Evolutionary conservation across 2,113 vertebrate species (phyloP).

Genomic region (Gadus macrocephalus): DNA sequence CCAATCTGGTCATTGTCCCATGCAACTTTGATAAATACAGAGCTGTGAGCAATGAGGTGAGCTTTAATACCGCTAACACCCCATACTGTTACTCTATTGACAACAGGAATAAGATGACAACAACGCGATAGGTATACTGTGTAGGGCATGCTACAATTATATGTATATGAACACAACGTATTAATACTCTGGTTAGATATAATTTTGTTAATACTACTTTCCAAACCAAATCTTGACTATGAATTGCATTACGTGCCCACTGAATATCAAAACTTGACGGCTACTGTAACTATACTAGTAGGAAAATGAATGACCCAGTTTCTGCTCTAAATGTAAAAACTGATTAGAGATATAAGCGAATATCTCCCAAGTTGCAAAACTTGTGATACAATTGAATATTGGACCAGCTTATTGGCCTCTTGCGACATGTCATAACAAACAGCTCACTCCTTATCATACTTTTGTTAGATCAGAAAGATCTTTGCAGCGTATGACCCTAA

Average conservation of each 20-base stretch:
- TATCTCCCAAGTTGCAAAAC: too few relatives aligned
- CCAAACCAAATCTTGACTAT: neutral
- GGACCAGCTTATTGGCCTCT: neutral
- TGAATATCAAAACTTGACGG: neutral
- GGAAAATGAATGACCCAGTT: neutral
- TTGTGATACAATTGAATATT: too few relatives aligned
- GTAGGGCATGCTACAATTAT: neutral
- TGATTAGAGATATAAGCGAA: too few relatives aligned
- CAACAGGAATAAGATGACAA: neutral
- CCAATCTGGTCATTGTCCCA: slow-evolving; percentile 85
- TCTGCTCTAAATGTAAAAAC: too few relatives aligned
- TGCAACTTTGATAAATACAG: slow-evolving; percentile 89
- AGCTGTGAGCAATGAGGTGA: slow-evolving; percentile 88
- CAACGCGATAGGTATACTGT: neutral
- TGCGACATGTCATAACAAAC: slow-evolving; percentile 8
- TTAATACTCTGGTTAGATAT: neutral
- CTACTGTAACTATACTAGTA: neutral
- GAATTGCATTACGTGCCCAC: neutral
- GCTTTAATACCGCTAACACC: neutral
- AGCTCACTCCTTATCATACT: slow-evolving; percentile 25
- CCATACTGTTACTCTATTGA: neutral
- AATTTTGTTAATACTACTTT: neutral
- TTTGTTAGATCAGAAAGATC: slow-evolving; percentile 83
- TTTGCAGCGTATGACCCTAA: slow-evolving; percentile 88
- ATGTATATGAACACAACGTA: neutral